phyloP scores from a whole-genome alignment of 2,797 vertebrate species.

The Streptopelia turtur region DNA sequence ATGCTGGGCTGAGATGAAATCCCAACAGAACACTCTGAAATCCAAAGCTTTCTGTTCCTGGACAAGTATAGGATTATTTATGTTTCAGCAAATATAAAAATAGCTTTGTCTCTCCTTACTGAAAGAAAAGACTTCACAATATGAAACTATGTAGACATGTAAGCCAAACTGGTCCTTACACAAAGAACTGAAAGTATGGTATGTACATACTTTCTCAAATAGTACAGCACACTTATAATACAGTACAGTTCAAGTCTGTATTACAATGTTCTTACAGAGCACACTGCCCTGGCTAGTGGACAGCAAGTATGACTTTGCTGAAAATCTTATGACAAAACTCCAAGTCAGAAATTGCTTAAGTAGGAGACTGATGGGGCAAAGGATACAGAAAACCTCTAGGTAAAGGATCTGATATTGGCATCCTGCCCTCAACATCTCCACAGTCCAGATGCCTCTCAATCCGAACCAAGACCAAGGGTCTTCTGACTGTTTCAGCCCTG shows the following conservation, averaged over 20 bases:
- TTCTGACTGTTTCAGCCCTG: background rate
- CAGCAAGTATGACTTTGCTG: background rate
- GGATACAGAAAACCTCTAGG: background rate
- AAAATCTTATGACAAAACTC: background rate
- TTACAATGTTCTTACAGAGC: background rate
- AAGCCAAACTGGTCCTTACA: background rate
- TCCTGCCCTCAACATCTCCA: background rate
- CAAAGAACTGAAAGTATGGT: background rate
- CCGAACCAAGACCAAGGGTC: background rate
- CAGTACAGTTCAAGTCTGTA: background rate
- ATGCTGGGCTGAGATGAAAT: slow-evolving; percentile 27
- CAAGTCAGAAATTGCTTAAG: background rate
- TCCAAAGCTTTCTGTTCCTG: background rate
- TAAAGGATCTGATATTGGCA: background rate
- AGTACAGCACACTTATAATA: background rate
- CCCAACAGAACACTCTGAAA: background rate
- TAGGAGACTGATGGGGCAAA: background rate
- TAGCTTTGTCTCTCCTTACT: background rate
- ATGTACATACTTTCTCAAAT: background rate
- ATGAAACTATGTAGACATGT: background rate
- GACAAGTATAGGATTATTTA: slow-evolving; percentile 20
- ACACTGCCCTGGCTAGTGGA: background rate
- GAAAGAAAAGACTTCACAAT: background rate
- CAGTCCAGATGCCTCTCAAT: background rate
- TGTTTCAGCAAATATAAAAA: slow-evolving; percentile 43